Evolutionary conservation across 2,113 vertebrate species (phyloP).

Genomic region (Isichthys henryi): DNA sequence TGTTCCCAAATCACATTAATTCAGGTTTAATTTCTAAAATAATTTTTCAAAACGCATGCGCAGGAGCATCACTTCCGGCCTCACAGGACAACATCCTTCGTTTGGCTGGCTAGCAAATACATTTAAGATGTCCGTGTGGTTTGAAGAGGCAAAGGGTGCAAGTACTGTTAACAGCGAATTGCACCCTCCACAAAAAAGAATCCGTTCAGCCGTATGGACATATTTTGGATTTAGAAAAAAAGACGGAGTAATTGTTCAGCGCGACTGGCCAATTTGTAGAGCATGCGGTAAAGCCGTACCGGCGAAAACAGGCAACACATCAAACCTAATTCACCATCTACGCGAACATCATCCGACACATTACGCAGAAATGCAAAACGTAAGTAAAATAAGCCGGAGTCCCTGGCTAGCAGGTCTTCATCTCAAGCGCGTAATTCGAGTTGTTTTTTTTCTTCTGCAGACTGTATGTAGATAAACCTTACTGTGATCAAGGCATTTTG

Average conservation of each 20-base stretch:
- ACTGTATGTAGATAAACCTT: not conserved
- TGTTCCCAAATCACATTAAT: not conserved
- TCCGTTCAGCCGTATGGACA: not conserved
- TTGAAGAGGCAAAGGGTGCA: not conserved
- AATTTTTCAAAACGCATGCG: not conserved
- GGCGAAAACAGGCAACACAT: not conserved
- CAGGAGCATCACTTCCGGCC: not conserved
- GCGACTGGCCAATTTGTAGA: not conserved
- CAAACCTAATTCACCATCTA: not conserved
- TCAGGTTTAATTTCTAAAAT: not conserved
- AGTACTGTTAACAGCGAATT: not conserved
- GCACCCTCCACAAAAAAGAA: not conserved
- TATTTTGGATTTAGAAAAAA: not conserved
- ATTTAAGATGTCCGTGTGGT: not conserved
- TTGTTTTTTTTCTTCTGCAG: not conserved
- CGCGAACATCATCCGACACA: not conserved
- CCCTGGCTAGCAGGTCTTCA: not conserved
- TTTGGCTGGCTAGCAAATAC: not conserved
- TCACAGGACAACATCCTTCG: not conserved
- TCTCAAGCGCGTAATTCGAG: not conserved
- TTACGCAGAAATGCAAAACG: not conserved
- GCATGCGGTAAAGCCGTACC: not conserved
- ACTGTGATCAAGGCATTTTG: not conserved
- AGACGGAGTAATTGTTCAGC: not conserved
- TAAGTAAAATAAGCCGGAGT: not conserved